phyloP scores from a whole-genome alignment of 1,140 invertebrate species.

The Drosophila varians region DNA sequence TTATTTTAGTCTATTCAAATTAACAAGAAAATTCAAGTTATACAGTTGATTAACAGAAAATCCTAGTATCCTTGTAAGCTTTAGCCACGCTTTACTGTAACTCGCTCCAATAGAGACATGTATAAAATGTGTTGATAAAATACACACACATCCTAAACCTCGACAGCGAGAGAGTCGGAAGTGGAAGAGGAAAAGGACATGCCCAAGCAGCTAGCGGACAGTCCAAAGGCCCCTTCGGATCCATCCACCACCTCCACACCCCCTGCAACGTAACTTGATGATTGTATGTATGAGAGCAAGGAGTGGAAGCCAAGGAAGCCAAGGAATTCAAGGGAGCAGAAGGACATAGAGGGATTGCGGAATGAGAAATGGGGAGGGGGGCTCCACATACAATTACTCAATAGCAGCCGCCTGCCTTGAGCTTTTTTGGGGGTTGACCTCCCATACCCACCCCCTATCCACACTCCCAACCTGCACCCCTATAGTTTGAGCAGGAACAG shows the following conservation, averaged over 20 bases:
- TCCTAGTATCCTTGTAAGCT: not conserved
- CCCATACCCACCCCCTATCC: constrained; percentile 23
- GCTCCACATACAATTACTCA: constrained; percentile 72
- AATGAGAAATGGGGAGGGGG: constrained; percentile 10
- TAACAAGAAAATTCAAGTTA: no score
- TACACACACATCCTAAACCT: constrained; percentile 22
- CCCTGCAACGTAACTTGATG: constrained; percentile 67
- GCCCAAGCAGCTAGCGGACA: constrained; percentile 74
- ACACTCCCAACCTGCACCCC: constrained; percentile 29
- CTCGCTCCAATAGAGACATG: constrained; percentile 50
- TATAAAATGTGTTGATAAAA: constrained; percentile 64
- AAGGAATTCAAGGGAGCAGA: constrained; percentile 26
- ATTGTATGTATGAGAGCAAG: constrained; percentile 59
- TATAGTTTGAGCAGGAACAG: constrained; percentile 57
- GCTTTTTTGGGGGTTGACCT: constrained; percentile 73
- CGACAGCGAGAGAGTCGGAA: constrained; percentile 20
- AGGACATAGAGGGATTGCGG: not conserved
- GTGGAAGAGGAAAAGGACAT: constrained; percentile 62
- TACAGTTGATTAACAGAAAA: not conserved
- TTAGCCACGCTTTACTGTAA: constrained; percentile 16
- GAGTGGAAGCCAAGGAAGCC: constrained; percentile 33
- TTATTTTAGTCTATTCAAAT: no score
- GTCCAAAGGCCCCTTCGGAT: constrained; percentile 34
- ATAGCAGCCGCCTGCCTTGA: constrained; percentile 65
- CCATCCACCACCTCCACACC: constrained; percentile 34